These are phyloP conservation scores for Cirrhinus molitorella DNA, from an alignment of 2,797 vertebrate species.

Conservation along the genomic window DNA sequence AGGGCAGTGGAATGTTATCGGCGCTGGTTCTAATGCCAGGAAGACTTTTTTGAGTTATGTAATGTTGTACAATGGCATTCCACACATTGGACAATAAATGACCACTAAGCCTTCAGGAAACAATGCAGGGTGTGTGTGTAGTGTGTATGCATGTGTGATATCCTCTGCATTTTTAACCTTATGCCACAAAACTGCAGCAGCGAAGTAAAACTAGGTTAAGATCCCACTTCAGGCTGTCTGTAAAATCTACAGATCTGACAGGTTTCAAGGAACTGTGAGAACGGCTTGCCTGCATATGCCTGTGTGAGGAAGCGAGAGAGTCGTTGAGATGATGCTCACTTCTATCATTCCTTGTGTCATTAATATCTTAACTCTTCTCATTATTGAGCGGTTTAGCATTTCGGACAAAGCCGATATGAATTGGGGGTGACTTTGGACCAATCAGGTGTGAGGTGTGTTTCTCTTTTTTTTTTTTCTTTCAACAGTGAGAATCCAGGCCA, in stretches of 20 bases:
- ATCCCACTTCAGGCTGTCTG: conserved; percentile 34
- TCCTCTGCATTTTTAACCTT: conserved; percentile 51
- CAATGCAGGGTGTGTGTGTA: conserved; percentile 46
- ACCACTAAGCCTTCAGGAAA: conserved; percentile 43
- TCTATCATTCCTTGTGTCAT: conserved; percentile 20
- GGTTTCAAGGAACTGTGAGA: conserved; percentile 19
- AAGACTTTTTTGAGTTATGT: conserved; percentile 55
- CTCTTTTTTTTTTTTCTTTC: conserved; percentile 29
- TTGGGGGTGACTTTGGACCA: conserved; percentile 36
- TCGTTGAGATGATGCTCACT: not conserved
- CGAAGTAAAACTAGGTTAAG: conserved; percentile 38
- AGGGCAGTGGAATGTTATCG: conserved; percentile 58
- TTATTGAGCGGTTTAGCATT: conserved; percentile 27
- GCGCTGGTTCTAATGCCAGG: conserved; percentile 52
- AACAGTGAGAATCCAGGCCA: conserved; percentile 56
- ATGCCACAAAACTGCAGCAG: conserved; percentile 39
- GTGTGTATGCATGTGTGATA: conserved; percentile 16
- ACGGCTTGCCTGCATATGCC: not conserved
- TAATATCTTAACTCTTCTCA: conserved; percentile 5
- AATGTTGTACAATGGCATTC: conserved; percentile 52
- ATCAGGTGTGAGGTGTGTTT: conserved; percentile 35
- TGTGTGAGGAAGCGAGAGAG: not conserved
- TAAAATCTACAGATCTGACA: conserved; percentile 16
- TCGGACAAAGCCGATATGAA: not conserved
- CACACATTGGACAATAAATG: conserved; percentile 49